Evolutionary conservation across 2,888 invertebrate genomes (phyloP).

Genomic region (Chromoteleia sp.): DNA sequence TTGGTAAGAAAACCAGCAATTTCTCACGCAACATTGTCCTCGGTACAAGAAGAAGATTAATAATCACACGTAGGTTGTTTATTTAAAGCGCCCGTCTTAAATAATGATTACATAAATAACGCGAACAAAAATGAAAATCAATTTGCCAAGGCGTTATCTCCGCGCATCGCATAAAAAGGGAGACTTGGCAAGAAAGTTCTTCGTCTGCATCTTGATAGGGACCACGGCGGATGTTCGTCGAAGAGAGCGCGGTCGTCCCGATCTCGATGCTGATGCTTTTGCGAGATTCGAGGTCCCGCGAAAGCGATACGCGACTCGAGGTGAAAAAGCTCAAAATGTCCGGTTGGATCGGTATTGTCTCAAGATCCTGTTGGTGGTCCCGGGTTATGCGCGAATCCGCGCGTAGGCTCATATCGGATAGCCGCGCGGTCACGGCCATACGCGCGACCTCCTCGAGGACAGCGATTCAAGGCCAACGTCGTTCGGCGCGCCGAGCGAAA

Average conservation of each 20-base stretch:
- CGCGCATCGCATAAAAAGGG: not conserved
- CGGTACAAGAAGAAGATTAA: not conserved
- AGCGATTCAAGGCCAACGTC: constrained; percentile 53
- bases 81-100: constrained; percentile 6
- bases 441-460: constrained; percentile 57
- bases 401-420: constrained; percentile 41
- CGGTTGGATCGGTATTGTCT: constrained; percentile 36
- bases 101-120: constrained; percentile 2
- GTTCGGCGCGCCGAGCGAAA: constrained; percentile 12
- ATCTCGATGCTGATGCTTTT: too few species aligned
- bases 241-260: not conserved
- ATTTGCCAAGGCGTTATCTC: constrained; percentile 19
- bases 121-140: constrained; percentile 11
- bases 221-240: not conserved
- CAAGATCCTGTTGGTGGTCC: constrained; percentile 45
- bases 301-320: too few species aligned
- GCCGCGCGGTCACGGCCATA: constrained; percentile 62
- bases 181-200: not conserved
- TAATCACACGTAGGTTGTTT: constrained; percentile 4
- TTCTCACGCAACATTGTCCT: constrained; percentile 2
- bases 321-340: constrained; percentile 20
- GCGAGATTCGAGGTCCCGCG: too few species aligned
- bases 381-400: constrained; percentile 18
- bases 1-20: not conserved
- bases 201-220: not conserved